Base-by-base conservation (phyloP, 2,888 invertebrate genomes). In the Lymantria monacha region DNA sequence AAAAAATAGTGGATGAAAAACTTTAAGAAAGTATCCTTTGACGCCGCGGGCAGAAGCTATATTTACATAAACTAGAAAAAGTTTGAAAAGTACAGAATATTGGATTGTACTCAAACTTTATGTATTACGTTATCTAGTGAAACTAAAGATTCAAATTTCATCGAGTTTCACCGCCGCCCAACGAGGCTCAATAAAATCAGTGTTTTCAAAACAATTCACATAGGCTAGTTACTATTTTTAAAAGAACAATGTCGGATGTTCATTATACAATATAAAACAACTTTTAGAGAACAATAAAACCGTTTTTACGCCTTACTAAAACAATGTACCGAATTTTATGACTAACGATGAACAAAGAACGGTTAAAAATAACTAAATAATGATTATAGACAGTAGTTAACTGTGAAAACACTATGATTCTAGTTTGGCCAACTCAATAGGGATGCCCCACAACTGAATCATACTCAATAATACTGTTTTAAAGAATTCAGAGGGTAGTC, bases 211-310 rank as follows among this genome's bases (percentile, higher is more conserved):
- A 56, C 49, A 48, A 57, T 65, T 52, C 46, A 48, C 49, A 58
- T 68, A 56, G 52, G 44, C 53, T 50, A 59, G 61, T 55, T 53
- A 59, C 67, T 75, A 74, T 76, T 76, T 76, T 62, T 68, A 72
- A n/a, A 71, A 72, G 65, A 68, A 58, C 74, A 70, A 76, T 79
- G 74, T 71, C 62, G 66, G 66, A 56, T 61, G 67, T 71, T 72
- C 76, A 72, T 77, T 77, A 74, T 69, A 76, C 73, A 72, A 69
- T 77, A 78, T 79, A 81, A 67, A 84, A 82, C 80, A 81, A 74
- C 81, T 82, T 85, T 85, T 84, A 83, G 79, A 79, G 78, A 78
- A 85, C 85, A 86, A 85, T 87, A 86, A 87, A 79, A 76, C 77
- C 62, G 72, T 72, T 81, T 76, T 79, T 76, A 81, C 76, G 68